Conservation (phyloP, 2,888 invertebrate species). For the Agonopterix alstromeriana region DNA sequence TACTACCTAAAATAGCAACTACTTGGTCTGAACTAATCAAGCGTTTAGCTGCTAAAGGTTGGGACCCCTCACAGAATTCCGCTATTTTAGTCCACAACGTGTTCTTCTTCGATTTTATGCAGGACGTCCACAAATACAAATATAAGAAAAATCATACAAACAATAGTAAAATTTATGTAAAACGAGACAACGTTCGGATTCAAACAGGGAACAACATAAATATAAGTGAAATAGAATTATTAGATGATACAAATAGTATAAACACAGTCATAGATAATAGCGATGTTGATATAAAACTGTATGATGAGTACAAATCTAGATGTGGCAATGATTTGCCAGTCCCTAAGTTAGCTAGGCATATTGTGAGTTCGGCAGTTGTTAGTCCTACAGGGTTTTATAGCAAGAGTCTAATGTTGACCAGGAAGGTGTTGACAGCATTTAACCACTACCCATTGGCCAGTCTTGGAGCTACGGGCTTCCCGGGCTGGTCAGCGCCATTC, state of each 20-base stretch:
- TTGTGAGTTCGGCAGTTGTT: slow-evolving; percentile 73
- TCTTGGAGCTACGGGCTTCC: slow-evolving; percentile 70
- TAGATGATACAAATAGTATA: slow-evolving; percentile 34
- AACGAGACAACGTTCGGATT: slow-evolving; percentile 64
- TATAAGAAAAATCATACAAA: slow-evolving; percentile 18
- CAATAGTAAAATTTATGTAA: slow-evolving; percentile 47
- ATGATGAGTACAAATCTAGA: slow-evolving; percentile 32
- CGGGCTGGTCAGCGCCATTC: slow-evolving; percentile 76
- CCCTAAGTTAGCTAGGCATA: slow-evolving; percentile 66
- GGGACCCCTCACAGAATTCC: slow-evolving; percentile 66
- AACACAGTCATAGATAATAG: slow-evolving; percentile 40
- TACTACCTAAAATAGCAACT: slow-evolving; percentile 78
- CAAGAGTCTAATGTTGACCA: slow-evolving; percentile 83
- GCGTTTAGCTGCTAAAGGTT: slow-evolving; percentile 56
- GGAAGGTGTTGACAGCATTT: slow-evolving; percentile 81
- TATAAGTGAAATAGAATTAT: slow-evolving; percentile 46
- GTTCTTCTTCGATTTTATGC: slow-evolving; percentile 80
- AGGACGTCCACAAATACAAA: slow-evolving; percentile 37
- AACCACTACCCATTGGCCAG: slow-evolving; percentile 84
- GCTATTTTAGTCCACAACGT: slow-evolving; percentile 81
- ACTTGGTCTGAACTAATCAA: slow-evolving; percentile 77
- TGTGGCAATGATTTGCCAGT: slow-evolving; percentile 40
- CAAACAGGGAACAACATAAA: slow-evolving; percentile 28
- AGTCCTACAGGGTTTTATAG: slow-evolving; percentile 81
- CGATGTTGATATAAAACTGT: slow-evolving; percentile 22